Percentiles rank a stretch among this genome's conserved stretches.
These are phyloP conservation scores for Drosophila nr. perissopoda DNA, from an alignment of 2,888 invertebrate species.

Conservation along the genomic window DNA sequence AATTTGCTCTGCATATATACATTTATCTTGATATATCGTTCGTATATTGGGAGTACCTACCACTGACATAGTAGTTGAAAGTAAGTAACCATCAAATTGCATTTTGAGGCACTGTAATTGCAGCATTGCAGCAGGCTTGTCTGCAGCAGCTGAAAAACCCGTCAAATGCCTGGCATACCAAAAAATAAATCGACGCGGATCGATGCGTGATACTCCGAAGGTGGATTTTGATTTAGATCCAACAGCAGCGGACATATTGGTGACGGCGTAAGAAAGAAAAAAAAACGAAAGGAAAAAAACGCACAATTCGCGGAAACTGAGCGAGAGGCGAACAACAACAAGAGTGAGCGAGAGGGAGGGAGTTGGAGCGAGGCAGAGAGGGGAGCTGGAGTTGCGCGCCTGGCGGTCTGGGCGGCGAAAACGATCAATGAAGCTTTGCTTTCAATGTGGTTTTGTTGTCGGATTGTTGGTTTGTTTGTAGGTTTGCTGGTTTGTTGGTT, in stretches of 20 bases:
- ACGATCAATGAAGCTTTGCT: conserved; percentile 73
- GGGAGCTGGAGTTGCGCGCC: conserved; percentile 53
- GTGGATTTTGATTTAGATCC: conserved; percentile 70
- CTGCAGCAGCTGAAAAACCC: conserved; percentile 72
- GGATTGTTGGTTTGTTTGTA: conserved; percentile 13
- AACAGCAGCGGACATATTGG: conserved; percentile 72
- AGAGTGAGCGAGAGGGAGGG: neutral
- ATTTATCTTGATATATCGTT: neutral
- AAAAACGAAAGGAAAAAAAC: conserved; percentile 20
- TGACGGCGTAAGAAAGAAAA: conserved; percentile 65
- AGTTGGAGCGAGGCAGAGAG: neutral
- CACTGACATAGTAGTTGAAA: neutral
- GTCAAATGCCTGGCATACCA: conserved; percentile 79
- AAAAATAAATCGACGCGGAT: conserved; percentile 69
- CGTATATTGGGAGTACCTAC: neutral
- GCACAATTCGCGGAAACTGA: conserved; percentile 66
- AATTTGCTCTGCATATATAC: too few species aligned
- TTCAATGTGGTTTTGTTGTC: conserved; percentile 45
- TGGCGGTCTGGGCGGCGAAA: conserved; percentile 74
- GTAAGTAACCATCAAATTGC: neutral
- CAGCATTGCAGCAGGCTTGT: conserved; percentile 12
- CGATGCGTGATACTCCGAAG: conserved; percentile 75
- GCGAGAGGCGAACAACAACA: neutral
- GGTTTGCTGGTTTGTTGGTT: neutral
- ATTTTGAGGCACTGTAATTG: conserved; percentile 50